A percentile compares a stretch with the other conserved stretches of the same genome.
phyloP scores from a whole-genome alignment of 2,888 invertebrate species.

The Philopedon plagiatum region DNA sequence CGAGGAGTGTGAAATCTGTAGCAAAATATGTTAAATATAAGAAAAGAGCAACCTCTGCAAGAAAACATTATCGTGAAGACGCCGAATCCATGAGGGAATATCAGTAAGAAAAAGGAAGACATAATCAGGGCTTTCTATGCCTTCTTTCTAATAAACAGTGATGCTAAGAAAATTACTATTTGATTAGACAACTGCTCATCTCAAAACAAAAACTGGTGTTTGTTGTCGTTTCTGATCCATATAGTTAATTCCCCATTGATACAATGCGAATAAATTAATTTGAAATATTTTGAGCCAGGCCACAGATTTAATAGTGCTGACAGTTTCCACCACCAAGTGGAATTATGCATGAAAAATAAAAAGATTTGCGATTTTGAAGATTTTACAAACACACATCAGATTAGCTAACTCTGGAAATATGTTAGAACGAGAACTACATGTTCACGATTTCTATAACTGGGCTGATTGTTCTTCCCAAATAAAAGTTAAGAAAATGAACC shows the following conservation, averaged over 20 bases:
- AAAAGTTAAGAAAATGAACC: not conserved
- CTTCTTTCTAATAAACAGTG: constrained; percentile 47
- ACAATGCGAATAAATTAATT: not conserved
- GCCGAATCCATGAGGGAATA: constrained; percentile 35
- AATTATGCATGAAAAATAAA: constrained; percentile 8
- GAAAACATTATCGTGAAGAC: not conserved
- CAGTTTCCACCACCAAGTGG: too few species aligned
- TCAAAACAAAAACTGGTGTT: constrained; percentile 51
- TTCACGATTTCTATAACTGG: not conserved
- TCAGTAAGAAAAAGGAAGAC: constrained; percentile 39
- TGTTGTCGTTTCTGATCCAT: constrained; percentile 1
- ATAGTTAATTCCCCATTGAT: constrained; percentile 5
- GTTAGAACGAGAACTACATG: not conserved
- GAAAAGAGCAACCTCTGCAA: not conserved
- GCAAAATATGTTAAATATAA: not conserved
- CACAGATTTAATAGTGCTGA: constrained; percentile 1
- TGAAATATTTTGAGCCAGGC: constrained; percentile 12
- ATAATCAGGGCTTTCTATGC: constrained; percentile 46
- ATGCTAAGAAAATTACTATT: constrained; percentile 42
- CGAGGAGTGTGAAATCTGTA: not conserved
- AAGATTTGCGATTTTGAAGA: not conserved
- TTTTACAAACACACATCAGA: not conserved
- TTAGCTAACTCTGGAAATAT: not conserved
- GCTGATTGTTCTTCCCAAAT: not conserved
- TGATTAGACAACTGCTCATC: constrained; percentile 52